Conservation (phyloP, 2,888 invertebrate genomes). For the Drosophila siamana region DNA sequence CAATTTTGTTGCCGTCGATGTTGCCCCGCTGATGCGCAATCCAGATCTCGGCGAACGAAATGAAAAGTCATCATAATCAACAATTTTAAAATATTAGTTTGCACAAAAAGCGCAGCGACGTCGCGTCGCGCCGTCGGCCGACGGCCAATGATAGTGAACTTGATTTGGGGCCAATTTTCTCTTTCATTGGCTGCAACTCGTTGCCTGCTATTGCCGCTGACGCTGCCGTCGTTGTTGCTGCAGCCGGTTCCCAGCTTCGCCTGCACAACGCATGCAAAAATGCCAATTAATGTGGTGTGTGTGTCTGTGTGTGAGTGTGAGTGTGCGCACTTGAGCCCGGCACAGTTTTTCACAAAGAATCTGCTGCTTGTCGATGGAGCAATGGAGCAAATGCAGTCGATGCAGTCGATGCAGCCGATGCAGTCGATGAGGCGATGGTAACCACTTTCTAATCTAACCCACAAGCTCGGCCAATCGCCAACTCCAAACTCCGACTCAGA, state of each 20-base stretch:
- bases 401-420: slow-evolving; percentile 10
- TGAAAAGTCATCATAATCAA: slow-evolving; percentile 75
- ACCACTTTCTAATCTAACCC: slow-evolving; percentile 71
- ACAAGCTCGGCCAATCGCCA: slow-evolving; percentile 53
- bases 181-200: slow-evolving; percentile 67
- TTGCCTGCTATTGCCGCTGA: too few relatives aligned
- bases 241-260: slow-evolving; percentile 53
- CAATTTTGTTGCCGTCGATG: slow-evolving; percentile 50
- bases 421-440: slow-evolving; percentile 29
- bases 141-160: slow-evolving; percentile 70
- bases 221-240: slow-evolving; percentile 9
- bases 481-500: slow-evolving; percentile 10
- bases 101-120: slow-evolving; percentile 54
- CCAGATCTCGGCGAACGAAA: slow-evolving; percentile 63
- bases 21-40: slow-evolving; percentile 45
- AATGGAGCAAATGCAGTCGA: slow-evolving; percentile 7
- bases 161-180: slow-evolving; percentile 72
- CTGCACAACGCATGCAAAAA: slow-evolving; percentile 61
- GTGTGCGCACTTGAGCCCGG: slow-evolving; percentile 36
- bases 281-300: slow-evolving; percentile 58
- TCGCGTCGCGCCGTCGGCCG: slow-evolving; percentile 10
- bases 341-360: slow-evolving; percentile 65
- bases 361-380: slow-evolving; percentile 41
- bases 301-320: slow-evolving; percentile 21
- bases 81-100: slow-evolving; percentile 72